Base-by-base conservation (phyloP, 1,140 invertebrate genomes). In the Lepidurus apus region DNA sequence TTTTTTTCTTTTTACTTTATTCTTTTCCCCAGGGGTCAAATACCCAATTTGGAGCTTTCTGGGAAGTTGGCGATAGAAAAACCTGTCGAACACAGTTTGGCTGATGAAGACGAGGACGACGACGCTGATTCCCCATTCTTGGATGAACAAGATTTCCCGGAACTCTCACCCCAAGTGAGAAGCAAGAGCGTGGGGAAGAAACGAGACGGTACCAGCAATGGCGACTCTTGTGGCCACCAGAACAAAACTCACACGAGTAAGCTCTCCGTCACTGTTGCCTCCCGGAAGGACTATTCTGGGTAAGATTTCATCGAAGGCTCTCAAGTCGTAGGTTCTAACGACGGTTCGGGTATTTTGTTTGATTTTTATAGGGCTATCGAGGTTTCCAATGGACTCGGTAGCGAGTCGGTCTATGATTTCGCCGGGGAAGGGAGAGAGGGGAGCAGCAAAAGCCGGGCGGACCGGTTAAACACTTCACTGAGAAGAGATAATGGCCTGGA, bases 81-180 rank as follows among this genome's bases (percentile, higher is more conserved):
- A 34, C 7, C 10, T n/a, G 42, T 7, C 9, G 80, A 81, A 34
- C 77, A 79, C 45, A 74, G 73, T n/a, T 74, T 74, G n/a, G 79
- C 21, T 21, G 80, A 74, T 42, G 78, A 78, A 24, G 81, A 73
- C n/a, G 74, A 81, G 13, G 78, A 47, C 42, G 74, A 5, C 0
- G 26, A 24, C 6, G 7, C 78, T 21, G 73, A 80, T 42, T 78
- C 47, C 21, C 53, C 17, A 21, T 65, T 65, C 53, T 21, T 65
- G 53, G 53, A 65, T 21, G 53, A 65, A n/a, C 53, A 13, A 65
- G 53, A 65, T 21, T 65, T 65, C 53, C 53, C 53, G 17, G 17
- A 21, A 7, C 53, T 65, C 13, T n/a, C 53, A 7, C 53, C 53
- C 6, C 17, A 65, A 65, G 53, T 65, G 6, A 65, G 53, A 13